A percentile compares a stretch with the other conserved stretches of the same genome.
Conservation (phyloP, 2,113 vertebrate genomes). For the Daboia siamensis region DNA sequence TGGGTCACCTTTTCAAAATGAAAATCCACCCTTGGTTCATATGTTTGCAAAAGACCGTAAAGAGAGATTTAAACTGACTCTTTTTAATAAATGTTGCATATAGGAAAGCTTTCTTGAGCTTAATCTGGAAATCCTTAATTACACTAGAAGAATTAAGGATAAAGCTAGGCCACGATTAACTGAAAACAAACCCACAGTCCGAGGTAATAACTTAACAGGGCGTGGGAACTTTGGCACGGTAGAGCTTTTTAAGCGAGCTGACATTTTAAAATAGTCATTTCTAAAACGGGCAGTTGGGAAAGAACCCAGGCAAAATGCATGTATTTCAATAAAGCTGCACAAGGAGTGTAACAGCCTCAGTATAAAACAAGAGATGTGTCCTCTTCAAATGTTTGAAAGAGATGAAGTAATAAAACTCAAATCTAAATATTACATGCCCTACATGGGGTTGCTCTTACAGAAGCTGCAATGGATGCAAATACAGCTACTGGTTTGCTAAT, state of each 20-base stretch:
- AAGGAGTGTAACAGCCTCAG: background rate
- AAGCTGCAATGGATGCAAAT: background rate
- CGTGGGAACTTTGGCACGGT: conserved; percentile 51
- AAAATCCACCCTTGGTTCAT: background rate
- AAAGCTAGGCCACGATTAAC: conserved; percentile 36
- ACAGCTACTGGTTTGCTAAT: background rate
- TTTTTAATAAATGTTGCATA: background rate
- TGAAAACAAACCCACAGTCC: background rate
- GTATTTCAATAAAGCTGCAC: conserved; percentile 22
- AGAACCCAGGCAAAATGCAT: background rate
- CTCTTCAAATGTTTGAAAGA: conserved; percentile 11
- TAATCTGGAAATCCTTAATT: conserved; percentile 28
- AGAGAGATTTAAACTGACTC: background rate
- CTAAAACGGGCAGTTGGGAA: conserved; percentile 34
- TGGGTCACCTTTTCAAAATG: background rate
- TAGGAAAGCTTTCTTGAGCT: background rate
- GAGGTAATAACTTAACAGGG: conserved; percentile 29
- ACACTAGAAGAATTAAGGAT: conserved; percentile 25
- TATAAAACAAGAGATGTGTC: background rate
- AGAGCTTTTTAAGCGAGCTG: conserved; percentile 37
- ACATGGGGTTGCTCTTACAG: background rate
- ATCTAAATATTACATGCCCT: background rate
- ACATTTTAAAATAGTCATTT: conserved; percentile 17
- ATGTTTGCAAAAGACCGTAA: background rate
- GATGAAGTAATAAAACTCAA: background rate